Evolutionary conservation across 2,113 vertebrate genomes (phyloP), one percentile per base, ranked within the genome.

Genomic region (Chunga burmeisteri): DNA sequence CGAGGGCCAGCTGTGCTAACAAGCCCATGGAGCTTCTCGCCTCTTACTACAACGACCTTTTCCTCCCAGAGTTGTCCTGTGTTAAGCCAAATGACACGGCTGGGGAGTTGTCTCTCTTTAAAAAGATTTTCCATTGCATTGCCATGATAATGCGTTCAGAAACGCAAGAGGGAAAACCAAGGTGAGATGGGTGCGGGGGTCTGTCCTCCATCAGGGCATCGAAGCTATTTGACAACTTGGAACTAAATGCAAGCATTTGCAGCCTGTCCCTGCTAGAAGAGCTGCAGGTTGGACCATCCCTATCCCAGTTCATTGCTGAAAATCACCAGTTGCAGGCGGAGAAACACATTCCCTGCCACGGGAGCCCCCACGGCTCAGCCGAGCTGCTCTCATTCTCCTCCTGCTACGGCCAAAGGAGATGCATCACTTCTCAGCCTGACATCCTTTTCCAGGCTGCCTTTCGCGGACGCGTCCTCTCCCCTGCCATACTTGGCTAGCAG

Each of bases 401-500:
- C 62, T 15, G 80, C 87, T 30, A 11, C 1, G 14, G 75, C 80
- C 56, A 11, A 49, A 63, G 68, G 56, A 91, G 56, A 62, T 7
- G 42, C 40, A 18, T 49, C 63, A 5, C 44, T 29, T 32, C 49
- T 22, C 88, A 87, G 62, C 56, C 72, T 30, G 58, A 10, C 55
- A 65, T 30, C 87, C 34, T 27, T 46, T 2, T n/a, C 46, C 79
- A 11, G 86, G 52, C 91, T 71, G 62, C 27, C 36, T 73, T 61
- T 65, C 1, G 20, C 4, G 0, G 62, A 5, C 2, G 11, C 5
- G 1, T 25, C 52, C 82, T 21, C 68, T 47, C 46, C 47, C n/a
- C 29, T 2, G 46, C 1, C 7, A 3, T 49, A 4, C 59, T 56
- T 18, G 5, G 11, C 42, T 5, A 27, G 30, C 34, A 47, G 14